Evolutionary conservation across 2,113 vertebrate species (phyloP).

Genomic region (Baryphthengus martii): DNA sequence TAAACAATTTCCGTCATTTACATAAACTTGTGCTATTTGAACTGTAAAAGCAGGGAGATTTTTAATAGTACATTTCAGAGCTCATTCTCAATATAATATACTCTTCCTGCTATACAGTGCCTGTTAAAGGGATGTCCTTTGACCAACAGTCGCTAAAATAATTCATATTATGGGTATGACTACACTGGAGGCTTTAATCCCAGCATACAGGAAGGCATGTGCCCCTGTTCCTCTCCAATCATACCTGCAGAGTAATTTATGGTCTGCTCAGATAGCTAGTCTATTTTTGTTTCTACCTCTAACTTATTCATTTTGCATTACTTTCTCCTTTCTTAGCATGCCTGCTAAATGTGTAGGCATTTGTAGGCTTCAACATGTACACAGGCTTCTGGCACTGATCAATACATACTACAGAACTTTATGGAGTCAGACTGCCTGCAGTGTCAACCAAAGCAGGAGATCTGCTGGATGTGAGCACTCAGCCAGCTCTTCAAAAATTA

Average conservation of each 20-base stretch:
- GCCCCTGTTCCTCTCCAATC: background rate
- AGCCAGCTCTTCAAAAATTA: background rate
- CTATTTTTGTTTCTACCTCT: background rate
- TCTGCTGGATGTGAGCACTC: background rate
- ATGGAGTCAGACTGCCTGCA: background rate
- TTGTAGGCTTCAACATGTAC: background rate
- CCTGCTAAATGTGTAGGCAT: background rate
- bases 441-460: background rate
- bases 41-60: background rate
- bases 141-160: background rate
- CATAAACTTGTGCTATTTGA: background rate
- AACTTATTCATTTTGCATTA: background rate
- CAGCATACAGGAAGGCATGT: background rate
- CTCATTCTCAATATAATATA: background rate
- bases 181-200: background rate
- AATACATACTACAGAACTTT: background rate
- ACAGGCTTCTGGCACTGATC: background rate
- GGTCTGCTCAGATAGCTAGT: background rate
- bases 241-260: background rate
- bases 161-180: background rate
- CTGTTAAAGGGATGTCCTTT: background rate
- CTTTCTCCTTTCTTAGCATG: background rate
- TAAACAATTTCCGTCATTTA: background rate
- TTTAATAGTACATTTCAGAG: background rate
- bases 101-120: background rate